Conservation (phyloP, 2,797 vertebrate genomes). For the Thamnophis elegans region DNA sequence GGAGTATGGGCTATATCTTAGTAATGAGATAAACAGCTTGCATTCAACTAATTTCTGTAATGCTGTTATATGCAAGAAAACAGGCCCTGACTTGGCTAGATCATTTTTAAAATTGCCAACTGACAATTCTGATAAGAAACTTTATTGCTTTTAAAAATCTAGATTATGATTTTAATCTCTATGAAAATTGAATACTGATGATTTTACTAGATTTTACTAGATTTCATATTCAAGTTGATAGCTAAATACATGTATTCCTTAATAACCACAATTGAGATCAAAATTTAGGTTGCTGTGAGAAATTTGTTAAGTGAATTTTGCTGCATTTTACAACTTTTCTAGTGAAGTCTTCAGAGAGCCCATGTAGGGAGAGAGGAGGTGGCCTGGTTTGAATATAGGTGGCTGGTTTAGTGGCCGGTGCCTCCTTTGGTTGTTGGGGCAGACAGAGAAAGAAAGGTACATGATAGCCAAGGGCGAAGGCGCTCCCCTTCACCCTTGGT, state of each 20-base stretch:
- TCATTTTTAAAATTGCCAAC: background rate
- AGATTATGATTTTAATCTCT: background rate
- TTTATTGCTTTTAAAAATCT: background rate
- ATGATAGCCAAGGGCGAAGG: too few relatives aligned
- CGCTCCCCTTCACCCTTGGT: too few relatives aligned
- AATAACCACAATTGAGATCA: too few relatives aligned
- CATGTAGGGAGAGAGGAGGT: too few relatives aligned
- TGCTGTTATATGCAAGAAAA: background rate
- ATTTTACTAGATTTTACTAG: background rate
- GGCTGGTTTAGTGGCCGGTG: too few relatives aligned
- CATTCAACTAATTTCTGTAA: background rate
- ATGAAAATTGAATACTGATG: conserved; percentile 5
- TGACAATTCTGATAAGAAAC: background rate
- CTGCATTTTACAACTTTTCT: too few relatives aligned
- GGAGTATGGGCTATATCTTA: background rate
- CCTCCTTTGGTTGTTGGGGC: too few relatives aligned
- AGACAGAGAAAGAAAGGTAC: too few relatives aligned
- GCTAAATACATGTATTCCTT: background rate
- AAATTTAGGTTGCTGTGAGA: too few relatives aligned
- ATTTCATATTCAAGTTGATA: background rate
- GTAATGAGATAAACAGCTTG: background rate
- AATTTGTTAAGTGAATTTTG: too few relatives aligned
- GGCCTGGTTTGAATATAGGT: too few relatives aligned
- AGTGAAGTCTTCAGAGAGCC: too few relatives aligned
- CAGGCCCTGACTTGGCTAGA: background rate